Evolutionary conservation across 2,113 vertebrate genomes (phyloP).

Genomic region (Stomatorhinus ivindoensis): DNA sequence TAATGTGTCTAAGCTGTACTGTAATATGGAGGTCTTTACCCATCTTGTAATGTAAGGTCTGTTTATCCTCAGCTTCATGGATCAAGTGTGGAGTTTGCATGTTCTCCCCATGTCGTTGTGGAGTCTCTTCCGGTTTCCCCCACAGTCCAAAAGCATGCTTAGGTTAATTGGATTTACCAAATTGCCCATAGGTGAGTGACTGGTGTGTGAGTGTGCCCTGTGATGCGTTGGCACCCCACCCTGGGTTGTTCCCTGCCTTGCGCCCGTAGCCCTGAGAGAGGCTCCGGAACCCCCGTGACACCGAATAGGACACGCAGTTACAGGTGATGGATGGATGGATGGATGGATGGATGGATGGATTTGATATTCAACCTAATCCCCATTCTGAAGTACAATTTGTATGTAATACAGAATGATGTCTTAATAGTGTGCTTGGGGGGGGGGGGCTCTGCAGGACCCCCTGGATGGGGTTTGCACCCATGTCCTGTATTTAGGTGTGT

Average conservation of each 20-base stretch:
- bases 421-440: background rate
- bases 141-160: background rate
- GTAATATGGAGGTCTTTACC: background rate
- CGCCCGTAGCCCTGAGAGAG: background rate
- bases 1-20: background rate
- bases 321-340: background rate
- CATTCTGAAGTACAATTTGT: background rate
- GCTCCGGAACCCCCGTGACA: background rate
- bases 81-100: background rate
- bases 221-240: background rate
- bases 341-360: background rate
- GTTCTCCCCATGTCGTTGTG: background rate
- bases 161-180: background rate
- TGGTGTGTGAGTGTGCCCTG: background rate
- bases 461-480: background rate
- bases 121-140: background rate
- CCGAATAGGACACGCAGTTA: background rate
- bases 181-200: background rate
- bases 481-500: background rate
- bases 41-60: background rate
- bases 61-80: background rate
- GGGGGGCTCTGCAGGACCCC: background rate
- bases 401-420: background rate
- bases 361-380: background rate
- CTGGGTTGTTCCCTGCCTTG: background rate